Evolutionary conservation across 2,888 invertebrate genomes (phyloP).

Genomic region (Drosophila merina): DNA sequence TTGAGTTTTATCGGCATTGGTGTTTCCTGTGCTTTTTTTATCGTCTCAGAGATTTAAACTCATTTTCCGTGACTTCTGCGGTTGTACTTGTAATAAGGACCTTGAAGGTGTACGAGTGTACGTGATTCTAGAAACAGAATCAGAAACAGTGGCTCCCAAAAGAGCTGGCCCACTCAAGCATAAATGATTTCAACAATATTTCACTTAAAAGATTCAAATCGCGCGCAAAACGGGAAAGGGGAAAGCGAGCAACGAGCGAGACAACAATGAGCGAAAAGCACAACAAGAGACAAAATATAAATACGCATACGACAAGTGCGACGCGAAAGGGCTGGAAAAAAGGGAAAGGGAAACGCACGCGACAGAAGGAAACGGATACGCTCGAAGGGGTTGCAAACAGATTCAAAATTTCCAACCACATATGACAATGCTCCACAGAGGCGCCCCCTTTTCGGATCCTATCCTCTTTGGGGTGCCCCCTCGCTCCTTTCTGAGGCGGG

Average conservation of each 20-base stretch:
- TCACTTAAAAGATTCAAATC: slow-evolving; percentile 80
- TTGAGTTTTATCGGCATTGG: slow-evolving; percentile 62
- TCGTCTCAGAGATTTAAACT: slow-evolving; percentile 67
- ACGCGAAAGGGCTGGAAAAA: neutral
- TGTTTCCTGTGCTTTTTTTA: slow-evolving; percentile 45
- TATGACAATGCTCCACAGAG: slow-evolving; percentile 79
- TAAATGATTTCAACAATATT: slow-evolving; percentile 81
- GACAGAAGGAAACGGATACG: slow-evolving; percentile 81
- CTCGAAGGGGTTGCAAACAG: slow-evolving; percentile 81
- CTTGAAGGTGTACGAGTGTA: slow-evolving; percentile 65
- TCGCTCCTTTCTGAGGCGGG: neutral
- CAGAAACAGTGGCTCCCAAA: slow-evolving; percentile 9
- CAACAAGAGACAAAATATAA: slow-evolving; percentile 72
- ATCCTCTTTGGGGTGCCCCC: slow-evolving; percentile 1
- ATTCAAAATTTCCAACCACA: slow-evolving; percentile 81
- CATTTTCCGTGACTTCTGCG: slow-evolving; percentile 66
- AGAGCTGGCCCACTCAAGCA: slow-evolving; percentile 57
- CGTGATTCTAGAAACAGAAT: slow-evolving; percentile 1
- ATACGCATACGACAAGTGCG: slow-evolving; percentile 75
- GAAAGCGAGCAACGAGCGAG: slow-evolving; percentile 19
- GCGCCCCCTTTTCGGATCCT: slow-evolving; percentile 37
- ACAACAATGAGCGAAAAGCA: slow-evolving; percentile 48
- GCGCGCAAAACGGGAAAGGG: slow-evolving; percentile 56
- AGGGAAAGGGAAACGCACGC: slow-evolving; percentile 62
- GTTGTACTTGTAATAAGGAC: slow-evolving; percentile 25